Base-by-base conservation (phyloP, 2,113 vertebrate genomes). In the Hemiprocne comata region DNA sequence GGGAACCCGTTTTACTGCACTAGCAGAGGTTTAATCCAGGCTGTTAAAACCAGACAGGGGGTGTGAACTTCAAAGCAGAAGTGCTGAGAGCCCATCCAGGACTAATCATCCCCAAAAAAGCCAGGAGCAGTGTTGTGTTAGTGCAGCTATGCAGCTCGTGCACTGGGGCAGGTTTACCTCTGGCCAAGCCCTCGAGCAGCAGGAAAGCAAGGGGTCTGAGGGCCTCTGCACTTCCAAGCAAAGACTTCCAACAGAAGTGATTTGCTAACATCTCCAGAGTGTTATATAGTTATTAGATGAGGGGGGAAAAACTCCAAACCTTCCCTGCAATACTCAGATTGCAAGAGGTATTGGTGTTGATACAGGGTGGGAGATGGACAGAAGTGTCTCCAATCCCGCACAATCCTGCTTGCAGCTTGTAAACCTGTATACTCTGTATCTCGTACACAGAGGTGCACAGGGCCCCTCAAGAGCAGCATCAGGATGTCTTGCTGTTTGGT, bases 131-230 rank as follows among this genome's bases (percentile, higher is more conserved):
- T 7, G 3, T 13, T 13, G 20, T 20, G 1, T 67, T 57, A 25
- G 34, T 8, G 12, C 40, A 14, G 7, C 46, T 50, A 5, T 1
- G 1, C 6, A 7, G 48, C 58, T 38, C 11, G 72, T 34, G 17
- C 23, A 3, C 17, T 2, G 1, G 21, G 25, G 40, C 0, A 0
- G 51, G 25, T 46, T 87, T 65, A 44, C 73, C 25, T 61, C 51
- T 40, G 46, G 46, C 44, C 2, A 0, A 61, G 58, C 21, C 3
- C 1, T 16, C 3, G 2, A 23, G 28, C 40, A 33, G 33, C 13
- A 7, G 33, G 40, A 36, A 76, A 46, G 25, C 2, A 6, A 67
- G n/a, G 40, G 25, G 25, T 25, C 48, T 53, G 28, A 48, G 50
- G 20, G 55, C 28, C 31, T 26, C 66, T 28, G 58, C 0, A 1